Conservation (phyloP, 2,888 invertebrate species). For the Erebia ligea region DNA sequence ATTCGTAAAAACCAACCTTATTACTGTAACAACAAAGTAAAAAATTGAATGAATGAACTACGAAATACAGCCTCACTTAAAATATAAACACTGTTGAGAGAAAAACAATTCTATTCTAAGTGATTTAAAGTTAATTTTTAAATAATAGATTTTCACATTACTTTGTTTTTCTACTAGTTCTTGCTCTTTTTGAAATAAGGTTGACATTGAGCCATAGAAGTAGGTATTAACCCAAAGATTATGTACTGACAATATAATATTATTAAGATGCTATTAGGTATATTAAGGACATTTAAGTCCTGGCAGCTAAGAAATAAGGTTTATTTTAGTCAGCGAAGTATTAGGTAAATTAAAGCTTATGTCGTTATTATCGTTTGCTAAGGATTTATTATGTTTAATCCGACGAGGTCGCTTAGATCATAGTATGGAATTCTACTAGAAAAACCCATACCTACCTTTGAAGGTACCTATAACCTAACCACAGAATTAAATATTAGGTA, state of each 20-base stretch:
- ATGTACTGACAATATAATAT: neutral
- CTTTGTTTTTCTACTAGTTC: neutral
- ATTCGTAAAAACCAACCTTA: neutral
- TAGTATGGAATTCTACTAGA: neutral
- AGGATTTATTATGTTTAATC: conserved; percentile 2
- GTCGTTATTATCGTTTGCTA: neutral
- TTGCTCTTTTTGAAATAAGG: conserved; percentile 3
- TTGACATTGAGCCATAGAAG: neutral
- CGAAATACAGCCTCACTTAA: neutral
- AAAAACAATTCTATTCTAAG: neutral
- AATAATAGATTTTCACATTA: neutral
- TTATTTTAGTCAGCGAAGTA: neutral
- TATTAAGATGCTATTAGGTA: neutral
- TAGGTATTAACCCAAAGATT: neutral
- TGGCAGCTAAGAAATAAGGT: neutral
- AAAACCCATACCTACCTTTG: neutral
- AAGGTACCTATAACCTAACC: neutral
- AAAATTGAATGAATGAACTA: conserved; percentile 1
- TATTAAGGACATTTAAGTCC: neutral
- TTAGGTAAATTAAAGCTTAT: neutral
- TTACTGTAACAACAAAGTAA: neutral
- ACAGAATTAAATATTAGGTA: neutral
- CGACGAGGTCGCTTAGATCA: conserved; percentile 3
- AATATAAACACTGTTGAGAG: neutral
- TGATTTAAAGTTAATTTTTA: neutral